Evolutionary conservation across 2,888 invertebrate species (phyloP), one percentile per base, ranked within the genome.

Genomic region (Carterocephalus palaemon): DNA sequence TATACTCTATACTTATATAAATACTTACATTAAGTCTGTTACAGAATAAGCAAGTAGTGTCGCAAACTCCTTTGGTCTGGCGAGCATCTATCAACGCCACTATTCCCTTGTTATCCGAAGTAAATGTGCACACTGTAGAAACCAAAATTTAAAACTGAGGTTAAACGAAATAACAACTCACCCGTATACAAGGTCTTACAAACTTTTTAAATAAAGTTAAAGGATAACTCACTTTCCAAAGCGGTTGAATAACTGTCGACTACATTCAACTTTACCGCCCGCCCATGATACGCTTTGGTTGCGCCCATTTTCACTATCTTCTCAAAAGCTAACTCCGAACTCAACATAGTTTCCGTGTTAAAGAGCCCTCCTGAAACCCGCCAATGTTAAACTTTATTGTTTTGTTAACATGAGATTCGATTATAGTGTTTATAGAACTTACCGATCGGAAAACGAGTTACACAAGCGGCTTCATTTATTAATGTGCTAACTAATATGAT

Each of bases 351-450:
- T 52, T 69, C 48, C 8, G 62, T 52, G 49, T 76, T 81, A 23
- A 90, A 89, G 39, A 90, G 71, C 32, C 88, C 88, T 39, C 90
- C 88, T 75, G 8, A 37, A 45, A 57, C 37, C 60, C 26, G 43
- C 10, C 38, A 33, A 38, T 26, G 4, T 4, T 23, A 15, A 28
- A 26, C 16, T 19, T 40, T 40, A 20, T 16, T 17, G n/a, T 8
- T 22, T 41, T n/a, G 3, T 6, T 34, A n/a, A 4, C 10, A 6
- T 10, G n/a, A 4, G 10, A 9, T 43, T 29, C 5, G 26, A 12
- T 6, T 2, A 29, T 13, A 2, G 13, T 7, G 10, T 10, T 6
- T 36, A 39, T 17, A 24, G 19, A 4, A 62, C 71, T 38, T 72
- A 84, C 84, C 81, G 46, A 82, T 68, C 0, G 82, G 81, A 50